phyloP scores from a whole-genome alignment of 2,113 vertebrate genomes.

The Etia nguti region DNA sequence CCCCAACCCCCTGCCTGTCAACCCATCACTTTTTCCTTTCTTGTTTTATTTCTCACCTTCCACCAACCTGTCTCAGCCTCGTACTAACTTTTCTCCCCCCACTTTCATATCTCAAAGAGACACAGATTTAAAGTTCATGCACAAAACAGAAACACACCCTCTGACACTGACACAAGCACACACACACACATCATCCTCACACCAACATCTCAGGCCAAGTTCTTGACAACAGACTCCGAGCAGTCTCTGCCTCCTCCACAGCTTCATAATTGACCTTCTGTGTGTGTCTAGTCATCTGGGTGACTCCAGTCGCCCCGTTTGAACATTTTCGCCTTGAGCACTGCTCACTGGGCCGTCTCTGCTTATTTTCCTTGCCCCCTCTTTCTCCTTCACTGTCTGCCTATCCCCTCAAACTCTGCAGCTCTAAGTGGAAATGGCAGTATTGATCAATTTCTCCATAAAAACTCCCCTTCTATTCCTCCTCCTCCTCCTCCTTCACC shows the following conservation, averaged over 20 bases:
- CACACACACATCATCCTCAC: conserved; percentile 8
- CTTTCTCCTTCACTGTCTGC: conserved; percentile 13
- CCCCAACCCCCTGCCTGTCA: neutral
- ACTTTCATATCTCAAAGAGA: neutral
- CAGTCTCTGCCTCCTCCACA: conserved; percentile 53
- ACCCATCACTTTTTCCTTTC: neutral
- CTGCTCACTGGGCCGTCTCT: neutral
- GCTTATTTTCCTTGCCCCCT: conserved; percentile 4
- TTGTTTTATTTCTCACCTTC: neutral
- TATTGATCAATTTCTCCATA: neutral
- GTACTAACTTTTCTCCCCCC: neutral
- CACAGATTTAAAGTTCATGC: neutral
- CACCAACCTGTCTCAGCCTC: neutral
- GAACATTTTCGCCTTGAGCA: conserved; percentile 12
- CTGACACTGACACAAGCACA: neutral
- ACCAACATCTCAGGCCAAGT: conserved; percentile 47
- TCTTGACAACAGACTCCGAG: conserved; percentile 47
- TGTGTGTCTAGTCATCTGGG: conserved; percentile 47
- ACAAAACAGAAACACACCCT: neutral
- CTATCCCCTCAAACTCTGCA: neutral
- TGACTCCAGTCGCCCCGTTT: conserved; percentile 20
- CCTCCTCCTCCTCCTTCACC: neutral
- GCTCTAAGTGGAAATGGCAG: conserved; percentile 25
- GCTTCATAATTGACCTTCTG: conserved; percentile 58
- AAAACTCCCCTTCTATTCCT: neutral